phyloP scores from a whole-genome alignment of 2,113 vertebrate species.

The Amia ocellicauda region DNA sequence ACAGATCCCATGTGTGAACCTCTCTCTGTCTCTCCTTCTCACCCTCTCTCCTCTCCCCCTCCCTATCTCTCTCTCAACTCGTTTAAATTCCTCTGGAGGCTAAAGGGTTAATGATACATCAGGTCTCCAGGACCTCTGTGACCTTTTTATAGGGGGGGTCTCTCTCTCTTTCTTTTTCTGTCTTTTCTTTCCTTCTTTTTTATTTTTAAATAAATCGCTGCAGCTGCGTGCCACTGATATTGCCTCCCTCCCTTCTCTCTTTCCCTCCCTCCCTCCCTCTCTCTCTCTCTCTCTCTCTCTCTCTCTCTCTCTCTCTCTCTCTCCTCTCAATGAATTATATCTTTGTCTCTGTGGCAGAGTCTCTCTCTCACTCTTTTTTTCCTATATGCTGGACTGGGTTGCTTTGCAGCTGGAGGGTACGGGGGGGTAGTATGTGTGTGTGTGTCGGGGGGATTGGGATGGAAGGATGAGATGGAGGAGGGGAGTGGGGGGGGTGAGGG shows the following conservation, averaged over 20 bases:
- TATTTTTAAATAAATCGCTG: neutral
- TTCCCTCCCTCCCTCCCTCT: neutral
- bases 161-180: conserved; percentile 1
- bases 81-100: neutral
- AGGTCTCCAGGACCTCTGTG: neutral
- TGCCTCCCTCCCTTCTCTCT: no score
- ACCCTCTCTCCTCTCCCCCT: no score
- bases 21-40: no score
- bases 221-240: neutral
- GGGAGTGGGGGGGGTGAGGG: neutral
- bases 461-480: neutral
- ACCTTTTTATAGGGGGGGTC: neutral
- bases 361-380: conserved; percentile 49
- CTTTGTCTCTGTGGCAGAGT: conserved; percentile 62
- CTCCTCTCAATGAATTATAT: conserved; percentile 66
- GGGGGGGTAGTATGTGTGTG: conserved; percentile 53
- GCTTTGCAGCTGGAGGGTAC: conserved; percentile 74
- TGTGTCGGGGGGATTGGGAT: no score
- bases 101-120: neutral
- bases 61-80: no score
- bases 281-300: neutral
- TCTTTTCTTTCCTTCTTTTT: neutral
- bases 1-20: no score
- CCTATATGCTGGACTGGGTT: conserved; percentile 72
- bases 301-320: neutral